Conservation (phyloP, 2,797 vertebrate genomes). For the Enteromius treurensis region DNA sequence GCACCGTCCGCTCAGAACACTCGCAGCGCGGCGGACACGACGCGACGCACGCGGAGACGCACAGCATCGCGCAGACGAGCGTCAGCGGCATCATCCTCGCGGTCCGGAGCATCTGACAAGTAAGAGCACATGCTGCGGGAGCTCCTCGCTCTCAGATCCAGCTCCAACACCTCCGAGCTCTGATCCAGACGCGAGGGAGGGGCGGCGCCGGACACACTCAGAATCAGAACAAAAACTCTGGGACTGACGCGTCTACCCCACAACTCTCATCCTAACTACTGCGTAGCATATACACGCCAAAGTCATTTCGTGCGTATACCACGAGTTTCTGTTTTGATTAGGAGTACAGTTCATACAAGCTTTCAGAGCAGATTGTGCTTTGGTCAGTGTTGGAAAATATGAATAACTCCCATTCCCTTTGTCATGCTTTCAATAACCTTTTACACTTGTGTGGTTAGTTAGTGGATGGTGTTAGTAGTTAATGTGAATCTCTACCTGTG, state of each 20-base stretch:
- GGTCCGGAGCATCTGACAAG: slow-evolving; percentile 13
- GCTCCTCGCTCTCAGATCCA: neutral
- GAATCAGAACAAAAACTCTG: no score
- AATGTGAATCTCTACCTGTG: slow-evolving; percentile 5
- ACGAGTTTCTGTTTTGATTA: no score
- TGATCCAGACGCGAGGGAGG: neutral
- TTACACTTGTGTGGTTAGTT: neutral
- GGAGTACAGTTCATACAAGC: no score
- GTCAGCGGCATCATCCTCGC: slow-evolving; percentile 42
- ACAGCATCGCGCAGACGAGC: slow-evolving; percentile 63
- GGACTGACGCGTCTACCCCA: no score
- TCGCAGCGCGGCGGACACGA: slow-evolving; percentile 76
- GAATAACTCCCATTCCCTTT: neutral
- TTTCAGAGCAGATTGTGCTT: neutral
- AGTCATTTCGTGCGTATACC: no score
- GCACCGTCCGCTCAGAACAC: slow-evolving; percentile 75
- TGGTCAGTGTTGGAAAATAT: neutral
- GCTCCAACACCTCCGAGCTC: neutral
- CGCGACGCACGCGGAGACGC: slow-evolving; percentile 59
- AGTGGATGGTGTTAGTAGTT: neutral
- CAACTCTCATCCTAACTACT: no score
- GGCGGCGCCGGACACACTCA: neutral
- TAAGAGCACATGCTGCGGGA: slow-evolving; percentile 3
- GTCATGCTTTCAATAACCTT: neutral
- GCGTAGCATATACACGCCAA: no score